phyloP scores from a whole-genome alignment of 1,140 invertebrate genomes.

The Anastrepha obliqua region DNA sequence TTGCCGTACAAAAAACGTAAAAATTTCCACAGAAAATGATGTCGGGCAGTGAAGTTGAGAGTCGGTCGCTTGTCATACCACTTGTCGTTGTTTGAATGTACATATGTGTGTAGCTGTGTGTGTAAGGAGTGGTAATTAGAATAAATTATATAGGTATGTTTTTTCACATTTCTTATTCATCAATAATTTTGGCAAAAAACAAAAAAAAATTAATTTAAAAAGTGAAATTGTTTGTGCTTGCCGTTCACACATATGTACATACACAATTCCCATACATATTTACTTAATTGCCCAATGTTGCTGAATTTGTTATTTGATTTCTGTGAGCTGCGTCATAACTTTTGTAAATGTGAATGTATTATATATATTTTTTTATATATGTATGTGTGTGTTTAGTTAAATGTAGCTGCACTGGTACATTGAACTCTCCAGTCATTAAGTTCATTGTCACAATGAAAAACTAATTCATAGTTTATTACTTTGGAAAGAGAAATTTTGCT shows the following conservation, averaged over 20 bases:
- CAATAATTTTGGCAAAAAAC: neutral
- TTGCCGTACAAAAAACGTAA: neutral
- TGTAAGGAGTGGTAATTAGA: neutral
- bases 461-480: neutral
- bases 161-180: neutral
- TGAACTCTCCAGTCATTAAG: neutral
- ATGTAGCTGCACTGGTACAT: neutral
- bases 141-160: neutral
- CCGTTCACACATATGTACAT: too few species aligned
- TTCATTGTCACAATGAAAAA: slow-evolving; percentile 18
- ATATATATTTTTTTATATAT: neutral
- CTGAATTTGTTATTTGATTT: too few species aligned
- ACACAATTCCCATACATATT: too few species aligned
- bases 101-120: too few species aligned
- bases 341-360: too few species aligned
- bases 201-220: neutral
- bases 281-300: too few species aligned
- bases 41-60: neutral
- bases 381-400: neutral
- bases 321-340: too few species aligned
- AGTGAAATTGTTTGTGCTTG: neutral
- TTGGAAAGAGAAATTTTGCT: neutral
- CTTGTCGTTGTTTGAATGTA: neutral
- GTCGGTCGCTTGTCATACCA: too few species aligned
- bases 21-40: neutral